Conservation (phyloP, 2,888 invertebrate species). For the Pteria penguin region DNA sequence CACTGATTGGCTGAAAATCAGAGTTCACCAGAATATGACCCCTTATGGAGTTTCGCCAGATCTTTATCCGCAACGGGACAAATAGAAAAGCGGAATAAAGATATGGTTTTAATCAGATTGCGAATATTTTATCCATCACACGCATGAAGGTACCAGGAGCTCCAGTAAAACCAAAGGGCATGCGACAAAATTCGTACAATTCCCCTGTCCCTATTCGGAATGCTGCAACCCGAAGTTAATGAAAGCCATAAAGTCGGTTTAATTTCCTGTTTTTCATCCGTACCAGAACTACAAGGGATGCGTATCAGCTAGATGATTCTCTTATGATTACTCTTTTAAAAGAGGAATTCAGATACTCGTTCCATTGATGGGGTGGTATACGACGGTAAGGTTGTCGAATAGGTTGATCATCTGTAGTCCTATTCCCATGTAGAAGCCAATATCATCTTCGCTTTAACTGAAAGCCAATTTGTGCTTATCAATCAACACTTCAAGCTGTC, state of each 20-base stretch:
- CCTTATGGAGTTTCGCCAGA: no score
- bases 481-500: neutral
- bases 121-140: conserved; percentile 30
- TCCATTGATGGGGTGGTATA: conserved; percentile 35
- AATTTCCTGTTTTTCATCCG: conserved; percentile 51
- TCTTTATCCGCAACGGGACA: no score
- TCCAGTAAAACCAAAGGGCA: conserved; percentile 29
- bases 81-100: no score
- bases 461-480: neutral
- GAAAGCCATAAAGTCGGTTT: conserved; percentile 62
- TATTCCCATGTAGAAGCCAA: conserved; percentile 17
- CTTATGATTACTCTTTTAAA: neutral
- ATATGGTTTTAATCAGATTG: no score
- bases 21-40: no score
- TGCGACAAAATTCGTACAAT: conserved; percentile 45
- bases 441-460: neutral
- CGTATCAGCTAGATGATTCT: conserved; percentile 42
- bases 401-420: conserved; percentile 17
- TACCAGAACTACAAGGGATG: conserved; percentile 56
- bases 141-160: conserved; percentile 27
- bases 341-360: conserved; percentile 27
- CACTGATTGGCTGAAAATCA: no score
- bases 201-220: conserved; percentile 48
- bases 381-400: conserved; percentile 31
- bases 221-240: conserved; percentile 56